Percentiles rank a stretch among this genome's conserved stretches.
Conservation (phyloP, 2,888 invertebrate genomes). For the Polydrusus tereticollis region DNA sequence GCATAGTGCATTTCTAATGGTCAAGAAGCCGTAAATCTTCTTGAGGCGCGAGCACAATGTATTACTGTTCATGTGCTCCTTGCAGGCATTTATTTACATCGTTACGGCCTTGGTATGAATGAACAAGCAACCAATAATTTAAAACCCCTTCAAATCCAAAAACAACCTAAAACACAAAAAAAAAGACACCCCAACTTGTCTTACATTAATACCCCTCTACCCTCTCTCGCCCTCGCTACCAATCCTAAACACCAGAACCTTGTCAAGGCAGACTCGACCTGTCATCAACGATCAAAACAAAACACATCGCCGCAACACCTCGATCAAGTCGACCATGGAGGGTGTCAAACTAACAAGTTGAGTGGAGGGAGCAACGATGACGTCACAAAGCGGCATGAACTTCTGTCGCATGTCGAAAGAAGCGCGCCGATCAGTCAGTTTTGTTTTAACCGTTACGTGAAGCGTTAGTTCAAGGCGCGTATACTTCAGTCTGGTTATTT, state of each 20-base stretch:
- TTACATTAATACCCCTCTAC: not conserved
- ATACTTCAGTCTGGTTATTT: not conserved
- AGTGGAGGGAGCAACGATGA: constrained; percentile 56
- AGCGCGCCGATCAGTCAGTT: constrained; percentile 51
- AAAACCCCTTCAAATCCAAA: not conserved
- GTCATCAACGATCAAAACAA: constrained; percentile 66
- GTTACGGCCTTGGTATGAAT: too few species aligned
- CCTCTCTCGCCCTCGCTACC: not conserved
- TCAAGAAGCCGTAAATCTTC: too few species aligned
- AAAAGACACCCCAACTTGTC: constrained; percentile 3
- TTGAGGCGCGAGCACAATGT: too few species aligned
- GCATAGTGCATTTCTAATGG: too few species aligned
- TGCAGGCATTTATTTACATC: too few species aligned
- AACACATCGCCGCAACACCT: constrained; percentile 65
- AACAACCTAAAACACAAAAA: not conserved
- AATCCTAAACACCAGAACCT: constrained; percentile 16
- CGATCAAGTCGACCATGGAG: constrained; percentile 65
- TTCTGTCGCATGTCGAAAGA: constrained; percentile 47
- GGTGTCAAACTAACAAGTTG: constrained; percentile 64
- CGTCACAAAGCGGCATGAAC: constrained; percentile 58
- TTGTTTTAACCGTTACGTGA: constrained; percentile 30
- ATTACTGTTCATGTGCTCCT: too few species aligned
- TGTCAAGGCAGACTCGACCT: constrained; percentile 43
- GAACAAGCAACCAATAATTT: not conserved
- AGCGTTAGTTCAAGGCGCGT: not conserved